Conservation (phyloP, 2,113 vertebrate species). For the Mirounga angustirostris region DNA sequence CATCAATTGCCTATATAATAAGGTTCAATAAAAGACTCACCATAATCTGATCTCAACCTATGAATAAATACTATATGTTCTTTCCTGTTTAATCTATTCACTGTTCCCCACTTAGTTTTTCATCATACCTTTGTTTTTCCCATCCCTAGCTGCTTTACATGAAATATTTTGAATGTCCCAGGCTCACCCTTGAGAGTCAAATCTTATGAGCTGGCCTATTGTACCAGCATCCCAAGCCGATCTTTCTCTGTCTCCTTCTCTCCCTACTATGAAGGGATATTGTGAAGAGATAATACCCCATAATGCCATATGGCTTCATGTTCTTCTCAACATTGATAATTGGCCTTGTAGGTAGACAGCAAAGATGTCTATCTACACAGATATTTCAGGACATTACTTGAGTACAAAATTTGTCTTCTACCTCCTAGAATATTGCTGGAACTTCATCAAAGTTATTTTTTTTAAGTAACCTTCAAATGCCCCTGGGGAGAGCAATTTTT, state of each 20-base stretch:
- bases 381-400: constrained; percentile 18
- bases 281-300: not conserved
- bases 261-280: not conserved
- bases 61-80: not conserved
- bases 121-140: not conserved
- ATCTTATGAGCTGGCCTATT: not conserved
- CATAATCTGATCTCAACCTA: not conserved
- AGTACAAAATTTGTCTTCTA: not conserved
- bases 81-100: not conserved
- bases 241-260: not conserved
- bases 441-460: not conserved
- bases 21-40: not conserved
- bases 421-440: not conserved
- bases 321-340: not conserved
- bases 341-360: not conserved
- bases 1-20: not conserved
- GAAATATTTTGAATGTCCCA: not conserved
- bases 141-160: not conserved
- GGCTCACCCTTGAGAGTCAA: not conserved
- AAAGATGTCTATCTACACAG: not conserved
- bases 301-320: not conserved
- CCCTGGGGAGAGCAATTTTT: not conserved
- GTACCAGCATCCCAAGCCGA: not conserved
- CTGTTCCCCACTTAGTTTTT: not conserved
- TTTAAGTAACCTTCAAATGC: not conserved